Conservation (phyloP, 2,113 vertebrate genomes). For the Elachura formosa region DNA sequence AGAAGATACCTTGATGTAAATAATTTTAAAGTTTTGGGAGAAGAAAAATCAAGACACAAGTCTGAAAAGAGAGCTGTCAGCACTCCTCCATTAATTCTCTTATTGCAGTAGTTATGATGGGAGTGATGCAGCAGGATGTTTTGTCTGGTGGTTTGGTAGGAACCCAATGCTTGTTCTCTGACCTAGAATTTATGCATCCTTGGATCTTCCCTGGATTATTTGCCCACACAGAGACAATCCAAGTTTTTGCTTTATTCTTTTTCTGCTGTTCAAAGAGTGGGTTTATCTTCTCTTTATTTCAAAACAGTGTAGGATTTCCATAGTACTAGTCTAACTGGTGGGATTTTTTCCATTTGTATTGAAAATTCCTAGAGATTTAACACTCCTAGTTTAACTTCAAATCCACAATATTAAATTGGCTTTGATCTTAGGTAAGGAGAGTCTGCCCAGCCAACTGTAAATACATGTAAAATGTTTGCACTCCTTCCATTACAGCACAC, state of each 20-base stretch:
- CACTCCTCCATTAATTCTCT: not conserved
- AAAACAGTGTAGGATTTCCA: not conserved
- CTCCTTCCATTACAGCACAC: conserved; percentile 8
- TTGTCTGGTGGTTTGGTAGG: not conserved
- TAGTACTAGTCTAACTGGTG: not conserved
- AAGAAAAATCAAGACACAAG: not conserved
- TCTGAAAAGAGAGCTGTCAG: not conserved
- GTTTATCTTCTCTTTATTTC: not conserved
- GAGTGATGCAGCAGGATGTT: not conserved
- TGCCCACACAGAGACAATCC: not conserved
- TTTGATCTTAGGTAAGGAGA: not conserved
- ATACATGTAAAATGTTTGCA: not conserved
- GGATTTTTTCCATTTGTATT: not conserved
- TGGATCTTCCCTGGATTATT: not conserved
- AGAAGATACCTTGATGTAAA: not conserved
- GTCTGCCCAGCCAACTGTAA: not conserved
- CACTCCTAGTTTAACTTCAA: not conserved
- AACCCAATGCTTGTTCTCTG: not conserved
- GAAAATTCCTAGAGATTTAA: not conserved
- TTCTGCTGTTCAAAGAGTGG: not conserved
- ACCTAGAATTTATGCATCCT: not conserved
- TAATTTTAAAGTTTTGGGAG: not conserved
- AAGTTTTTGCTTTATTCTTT: not conserved
- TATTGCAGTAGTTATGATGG: not conserved
- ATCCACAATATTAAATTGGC: not conserved